phyloP scores from a whole-genome alignment of 2,797 vertebrate species.

The Micropoecilia bifurca region DNA sequence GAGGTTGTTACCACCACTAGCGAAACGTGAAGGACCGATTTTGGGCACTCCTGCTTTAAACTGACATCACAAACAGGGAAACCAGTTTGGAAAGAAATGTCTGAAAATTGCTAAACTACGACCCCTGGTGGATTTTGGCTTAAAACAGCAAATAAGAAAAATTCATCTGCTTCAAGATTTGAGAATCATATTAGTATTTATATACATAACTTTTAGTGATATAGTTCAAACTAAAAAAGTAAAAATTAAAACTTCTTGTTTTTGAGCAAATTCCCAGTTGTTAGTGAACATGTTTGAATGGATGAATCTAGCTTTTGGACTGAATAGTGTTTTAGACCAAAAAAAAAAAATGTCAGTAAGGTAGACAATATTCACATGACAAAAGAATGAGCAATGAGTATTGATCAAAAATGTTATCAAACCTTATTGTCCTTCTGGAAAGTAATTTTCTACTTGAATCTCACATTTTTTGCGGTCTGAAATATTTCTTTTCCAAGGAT shows the following conservation, averaged over 20 bases:
- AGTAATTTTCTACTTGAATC: neutral
- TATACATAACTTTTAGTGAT: too few relatives aligned
- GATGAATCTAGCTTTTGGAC: neutral
- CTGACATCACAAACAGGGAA: neutral
- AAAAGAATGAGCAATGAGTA: neutral
- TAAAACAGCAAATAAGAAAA: neutral
- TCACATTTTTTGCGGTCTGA: neutral
- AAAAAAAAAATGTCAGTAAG: neutral
- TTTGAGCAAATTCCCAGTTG: neutral
- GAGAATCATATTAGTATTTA: neutral
- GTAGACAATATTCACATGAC: neutral
- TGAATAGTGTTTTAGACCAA: neutral
- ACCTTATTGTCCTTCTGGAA: neutral
- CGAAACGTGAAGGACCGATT: too few relatives aligned
- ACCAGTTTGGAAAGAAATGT: neutral
- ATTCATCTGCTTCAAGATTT: neutral
- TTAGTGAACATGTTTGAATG: neutral
- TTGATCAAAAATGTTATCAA: neutral
- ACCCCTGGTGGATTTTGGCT: constrained; percentile 4
- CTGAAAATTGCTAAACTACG: neutral
- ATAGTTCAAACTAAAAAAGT: neutral
- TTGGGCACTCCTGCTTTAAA: neutral
- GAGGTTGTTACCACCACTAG: too few relatives aligned
- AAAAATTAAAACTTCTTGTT: neutral
- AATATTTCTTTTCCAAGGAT: neutral